Base-by-base conservation (phyloP, 2,888 invertebrate species). In the Drosophila helvetica region DNA sequence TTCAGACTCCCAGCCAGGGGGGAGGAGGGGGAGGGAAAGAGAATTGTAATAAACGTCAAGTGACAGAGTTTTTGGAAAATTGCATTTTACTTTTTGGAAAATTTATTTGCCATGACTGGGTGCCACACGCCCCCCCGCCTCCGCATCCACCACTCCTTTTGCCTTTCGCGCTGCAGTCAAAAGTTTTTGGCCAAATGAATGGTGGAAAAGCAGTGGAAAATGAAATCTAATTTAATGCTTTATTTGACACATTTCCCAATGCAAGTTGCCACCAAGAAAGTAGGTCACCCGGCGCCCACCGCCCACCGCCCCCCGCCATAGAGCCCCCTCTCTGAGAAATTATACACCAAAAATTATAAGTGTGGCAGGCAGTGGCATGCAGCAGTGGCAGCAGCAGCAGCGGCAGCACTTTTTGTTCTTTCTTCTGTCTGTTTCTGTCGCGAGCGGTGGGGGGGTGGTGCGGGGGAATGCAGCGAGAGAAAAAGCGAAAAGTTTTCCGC, bases 161-260 rank as follows among this genome's bases (percentile, higher is more conserved):
- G 9, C 33, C 15, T 30, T 10, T 63, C 15, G 48, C 22, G 38
- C 54, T 63, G 65, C 55, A 64, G 71, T 63, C 63, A 69, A 75
- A 80, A 71, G 55, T 74, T 75, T 75, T 56, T 17, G 47, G 67
- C 47, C 54, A 56, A 50, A 47, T 60, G 69, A 66, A 66, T 66
- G 66, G 38, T 54, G 65, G 48, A 48, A 50, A 48, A 50, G 55
- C 54, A 71, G 47, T 50, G 42, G 56, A 69, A 66, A 65, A 54
- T 75, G 74, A 74, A 85, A 78, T 85, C 88, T 86, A 88, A 86
- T 86, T 86, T 80, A 75, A 78, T 58, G 80, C 83, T 74, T 66
- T 76, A 79, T 86, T 83, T 86, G 86, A 79, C 84, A 86, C 88
- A 83, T 79, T 85, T 82, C 48, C 60, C 61, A 65, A 56, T 65